Evolutionary conservation across 2,888 invertebrate genomes (phyloP).

Genomic region (Digitonthophagus gazella): DNA sequence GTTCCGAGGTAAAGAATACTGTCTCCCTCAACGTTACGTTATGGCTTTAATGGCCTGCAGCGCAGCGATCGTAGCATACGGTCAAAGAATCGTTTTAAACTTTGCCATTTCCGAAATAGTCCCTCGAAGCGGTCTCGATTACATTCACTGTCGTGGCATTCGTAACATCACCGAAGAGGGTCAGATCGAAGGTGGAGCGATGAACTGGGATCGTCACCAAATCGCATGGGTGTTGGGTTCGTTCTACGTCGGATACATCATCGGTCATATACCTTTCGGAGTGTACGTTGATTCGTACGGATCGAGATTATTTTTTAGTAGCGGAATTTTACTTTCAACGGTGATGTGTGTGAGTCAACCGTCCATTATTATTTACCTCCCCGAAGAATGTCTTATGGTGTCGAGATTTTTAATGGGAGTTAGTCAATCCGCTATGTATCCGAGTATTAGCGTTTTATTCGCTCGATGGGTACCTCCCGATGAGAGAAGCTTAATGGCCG

Average conservation of each 20-base stretch:
- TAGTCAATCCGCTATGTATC: constrained; percentile 65
- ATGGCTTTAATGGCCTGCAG: neutral
- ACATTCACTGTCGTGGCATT: neutral
- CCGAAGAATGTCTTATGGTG: constrained; percentile 10
- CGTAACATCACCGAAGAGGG: neutral
- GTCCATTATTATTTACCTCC: constrained; percentile 7
- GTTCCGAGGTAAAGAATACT: neutral
- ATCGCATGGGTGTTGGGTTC: constrained; percentile 22
- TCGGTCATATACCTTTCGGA: constrained; percentile 27
- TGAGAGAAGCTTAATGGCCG: constrained; percentile 78
- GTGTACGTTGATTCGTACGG: constrained; percentile 26
- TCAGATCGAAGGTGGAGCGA: constrained; percentile 20
- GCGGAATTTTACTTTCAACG: constrained; percentile 21
- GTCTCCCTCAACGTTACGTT: constrained; percentile 8
- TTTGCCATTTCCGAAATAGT: constrained; percentile 24
- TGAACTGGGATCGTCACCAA: constrained; percentile 17
- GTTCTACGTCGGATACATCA: constrained; percentile 27
- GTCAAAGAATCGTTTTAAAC: constrained; percentile 21
- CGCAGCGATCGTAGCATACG: constrained; percentile 16
- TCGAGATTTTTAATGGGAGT: constrained; percentile 23
- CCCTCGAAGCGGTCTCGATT: neutral
- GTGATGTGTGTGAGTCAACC: constrained; percentile 22
- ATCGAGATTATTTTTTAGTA: constrained; percentile 20
- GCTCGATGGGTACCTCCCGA: constrained; percentile 83
- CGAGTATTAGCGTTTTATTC: constrained; percentile 79